Conservation (phyloP, 2,113 vertebrate genomes). For the Emydura subglobosa region DNA sequence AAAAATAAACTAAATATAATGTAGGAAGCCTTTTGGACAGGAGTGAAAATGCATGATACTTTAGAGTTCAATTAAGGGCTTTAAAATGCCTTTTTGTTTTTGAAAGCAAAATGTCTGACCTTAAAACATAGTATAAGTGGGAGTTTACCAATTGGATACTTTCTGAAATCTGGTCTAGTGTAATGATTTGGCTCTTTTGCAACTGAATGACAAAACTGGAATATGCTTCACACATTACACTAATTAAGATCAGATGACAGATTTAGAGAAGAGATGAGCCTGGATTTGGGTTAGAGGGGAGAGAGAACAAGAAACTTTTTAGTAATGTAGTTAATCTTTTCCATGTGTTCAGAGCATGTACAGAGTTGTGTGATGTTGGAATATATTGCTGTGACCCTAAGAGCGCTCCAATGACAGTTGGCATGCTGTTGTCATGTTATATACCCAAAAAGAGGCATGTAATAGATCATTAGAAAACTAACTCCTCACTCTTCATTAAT, state of each 20-base stretch:
- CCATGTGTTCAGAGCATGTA: not conserved
- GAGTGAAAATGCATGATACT: not conserved
- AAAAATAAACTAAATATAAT: not conserved
- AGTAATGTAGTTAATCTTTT: not conserved
- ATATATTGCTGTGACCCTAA: not conserved
- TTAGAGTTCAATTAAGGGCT: not conserved
- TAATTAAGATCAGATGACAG: not conserved
- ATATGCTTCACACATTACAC: not conserved
- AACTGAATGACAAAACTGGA: not conserved
- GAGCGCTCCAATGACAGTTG: not conserved
- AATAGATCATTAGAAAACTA: not conserved
- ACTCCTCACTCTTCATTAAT: not conserved
- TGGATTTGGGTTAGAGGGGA: not conserved
- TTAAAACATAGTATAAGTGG: not conserved
- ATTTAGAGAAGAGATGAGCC: not conserved
- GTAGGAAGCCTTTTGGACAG: not conserved
- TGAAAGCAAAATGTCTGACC: not conserved
- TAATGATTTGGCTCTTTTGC: not conserved
- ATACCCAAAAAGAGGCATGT: not conserved
- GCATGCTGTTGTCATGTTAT: not conserved
- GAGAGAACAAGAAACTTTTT: not conserved
- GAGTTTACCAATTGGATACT: rapidly evolving
- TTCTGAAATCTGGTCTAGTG: not conserved
- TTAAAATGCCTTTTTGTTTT: not conserved
- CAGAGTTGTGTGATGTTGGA: not conserved